phyloP scores from a whole-genome alignment of 2,113 vertebrate species.

The Falco punctatus region DNA sequence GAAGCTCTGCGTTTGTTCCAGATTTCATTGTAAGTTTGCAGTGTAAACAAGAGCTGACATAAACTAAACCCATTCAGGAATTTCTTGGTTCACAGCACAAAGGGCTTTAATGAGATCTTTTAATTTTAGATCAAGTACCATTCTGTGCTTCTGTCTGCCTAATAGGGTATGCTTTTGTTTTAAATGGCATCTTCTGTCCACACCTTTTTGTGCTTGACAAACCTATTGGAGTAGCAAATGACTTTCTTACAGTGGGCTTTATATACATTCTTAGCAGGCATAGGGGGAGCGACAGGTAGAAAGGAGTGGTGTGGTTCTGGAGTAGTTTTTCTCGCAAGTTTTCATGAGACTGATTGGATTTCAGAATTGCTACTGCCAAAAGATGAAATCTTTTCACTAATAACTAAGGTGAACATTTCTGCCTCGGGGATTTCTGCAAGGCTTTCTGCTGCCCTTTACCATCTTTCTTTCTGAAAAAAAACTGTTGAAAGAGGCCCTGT shows the following conservation, averaged over 20 bases:
- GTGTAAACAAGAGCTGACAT: neutral
- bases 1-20: neutral
- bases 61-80: neutral
- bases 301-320: neutral
- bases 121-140: neutral
- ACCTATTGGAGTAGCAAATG: neutral
- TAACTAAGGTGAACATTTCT: neutral
- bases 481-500: neutral
- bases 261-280: neutral
- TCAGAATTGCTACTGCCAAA: neutral
- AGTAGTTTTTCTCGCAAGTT: neutral
- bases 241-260: neutral
- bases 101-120: neutral
- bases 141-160: neutral
- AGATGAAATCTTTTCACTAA: neutral
- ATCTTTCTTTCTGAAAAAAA: neutral
- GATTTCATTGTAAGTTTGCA: neutral
- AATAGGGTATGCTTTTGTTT: neutral
- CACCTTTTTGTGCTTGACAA: neutral
- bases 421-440: neutral
- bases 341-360: neutral
- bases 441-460: neutral
- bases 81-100: neutral
- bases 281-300: neutral
- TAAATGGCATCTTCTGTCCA: neutral